Percentiles rank a stretch among this genome's conserved stretches.
Evolutionary conservation across 2,888 invertebrate species (phyloP).

Genomic region (Scaeva pyrastri): DNA sequence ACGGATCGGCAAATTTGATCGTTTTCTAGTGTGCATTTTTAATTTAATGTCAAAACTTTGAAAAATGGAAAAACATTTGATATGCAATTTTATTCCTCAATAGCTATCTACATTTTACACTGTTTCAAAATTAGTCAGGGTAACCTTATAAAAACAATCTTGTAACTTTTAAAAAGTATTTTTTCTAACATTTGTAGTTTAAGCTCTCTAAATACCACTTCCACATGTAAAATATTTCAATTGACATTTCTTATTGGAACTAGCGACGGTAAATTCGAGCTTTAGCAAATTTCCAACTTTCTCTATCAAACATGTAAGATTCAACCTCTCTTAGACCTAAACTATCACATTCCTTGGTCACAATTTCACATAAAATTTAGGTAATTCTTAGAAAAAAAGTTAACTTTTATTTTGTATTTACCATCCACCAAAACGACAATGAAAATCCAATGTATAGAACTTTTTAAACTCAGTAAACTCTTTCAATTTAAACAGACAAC

Average conservation of each 20-base stretch:
- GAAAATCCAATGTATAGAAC: slow-evolving; percentile 64
- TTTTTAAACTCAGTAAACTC: not conserved
- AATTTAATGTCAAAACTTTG: too few relatives aligned
- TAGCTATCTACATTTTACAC: too few relatives aligned
- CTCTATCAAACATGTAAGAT: not conserved
- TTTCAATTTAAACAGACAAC: not conserved
- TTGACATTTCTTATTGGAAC: slow-evolving; percentile 1
- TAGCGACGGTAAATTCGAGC: not conserved
- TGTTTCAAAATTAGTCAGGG: too few relatives aligned
- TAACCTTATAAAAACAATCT: too few relatives aligned
- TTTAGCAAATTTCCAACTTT: not conserved
- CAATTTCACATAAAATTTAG: not conserved
- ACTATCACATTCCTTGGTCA: not conserved
- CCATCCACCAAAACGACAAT: slow-evolving; percentile 66
- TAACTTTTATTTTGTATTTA: slow-evolving; percentile 59
- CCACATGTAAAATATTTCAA: too few relatives aligned
- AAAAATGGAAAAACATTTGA: too few relatives aligned
- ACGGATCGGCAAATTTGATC: too few relatives aligned
- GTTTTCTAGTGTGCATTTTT: too few relatives aligned
- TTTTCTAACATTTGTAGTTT: too few relatives aligned
- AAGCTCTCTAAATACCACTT: too few relatives aligned
- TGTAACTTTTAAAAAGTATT: too few relatives aligned
- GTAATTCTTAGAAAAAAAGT: not conserved
- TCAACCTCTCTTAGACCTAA: not conserved
- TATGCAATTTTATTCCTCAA: too few relatives aligned